Percentiles rank a stretch among this genome's conserved stretches.
Evolutionary conservation across 2,888 invertebrate species (phyloP).

Genomic region (Tiliacea aurago): DNA sequence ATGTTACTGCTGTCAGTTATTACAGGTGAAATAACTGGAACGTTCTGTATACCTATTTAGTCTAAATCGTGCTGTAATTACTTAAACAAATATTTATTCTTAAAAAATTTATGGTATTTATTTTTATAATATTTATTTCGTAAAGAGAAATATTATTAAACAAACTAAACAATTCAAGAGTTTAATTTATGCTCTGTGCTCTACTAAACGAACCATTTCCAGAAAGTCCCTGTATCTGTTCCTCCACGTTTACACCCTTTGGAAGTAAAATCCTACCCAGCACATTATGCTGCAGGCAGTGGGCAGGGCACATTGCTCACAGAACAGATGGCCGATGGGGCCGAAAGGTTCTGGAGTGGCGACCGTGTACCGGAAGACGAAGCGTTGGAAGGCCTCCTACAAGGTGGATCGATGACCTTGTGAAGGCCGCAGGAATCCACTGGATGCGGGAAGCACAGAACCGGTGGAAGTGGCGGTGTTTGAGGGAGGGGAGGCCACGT

Average conservation of each 20-base stretch:
- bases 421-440: too few species aligned
- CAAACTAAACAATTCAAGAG: slow-evolving; percentile 4
- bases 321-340: too few species aligned
- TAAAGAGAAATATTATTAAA: neutral
- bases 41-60: neutral
- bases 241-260: neutral
- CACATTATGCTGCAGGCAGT: neutral
- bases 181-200: slow-evolving; percentile 14
- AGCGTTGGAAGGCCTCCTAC: too few species aligned
- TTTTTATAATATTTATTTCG: slow-evolving; percentile 30
- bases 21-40: too few species aligned
- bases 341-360: too few species aligned
- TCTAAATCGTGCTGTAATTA: slow-evolving; percentile 38
- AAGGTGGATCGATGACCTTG: too few species aligned
- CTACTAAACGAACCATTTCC: neutral
- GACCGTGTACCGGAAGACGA: too few species aligned
- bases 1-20: too few species aligned
- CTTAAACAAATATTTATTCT: slow-evolving; percentile 31
- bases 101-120: slow-evolving; percentile 30
- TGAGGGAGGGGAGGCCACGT: too few species aligned
- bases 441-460: too few species aligned
- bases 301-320: too few species aligned
- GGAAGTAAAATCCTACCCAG: neutral
- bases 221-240: neutral
- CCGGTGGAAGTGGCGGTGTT: too few species aligned